A percentile compares a stretch with the other conserved stretches of the same genome.
Evolutionary conservation across 2,888 invertebrate genomes (phyloP).

Genomic region (Zootermopsis nevadensis): DNA sequence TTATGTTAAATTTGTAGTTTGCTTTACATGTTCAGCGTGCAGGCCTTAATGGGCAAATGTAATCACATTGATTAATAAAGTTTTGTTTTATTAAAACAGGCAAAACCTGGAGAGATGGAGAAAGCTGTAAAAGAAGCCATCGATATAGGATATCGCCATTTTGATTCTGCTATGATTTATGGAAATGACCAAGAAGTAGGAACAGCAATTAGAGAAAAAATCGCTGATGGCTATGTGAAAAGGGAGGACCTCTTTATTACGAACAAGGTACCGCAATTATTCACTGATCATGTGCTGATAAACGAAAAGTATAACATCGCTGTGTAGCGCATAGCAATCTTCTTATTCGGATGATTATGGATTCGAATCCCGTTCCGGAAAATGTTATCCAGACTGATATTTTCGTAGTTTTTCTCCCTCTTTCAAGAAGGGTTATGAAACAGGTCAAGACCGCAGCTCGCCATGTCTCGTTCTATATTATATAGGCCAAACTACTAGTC

Average conservation of each 20-base stretch:
- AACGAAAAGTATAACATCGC: too few species aligned
- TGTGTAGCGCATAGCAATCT: too few species aligned
- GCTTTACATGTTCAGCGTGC: background rate
- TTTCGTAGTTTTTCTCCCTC: too few species aligned
- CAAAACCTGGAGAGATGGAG: conserved; percentile 59
- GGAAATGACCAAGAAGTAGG: conserved; percentile 70
- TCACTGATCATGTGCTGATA: background rate
- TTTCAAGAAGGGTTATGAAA: too few species aligned
- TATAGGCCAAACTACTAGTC: too few species aligned
- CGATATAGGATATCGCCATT: conserved; percentile 72
- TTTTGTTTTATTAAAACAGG: conserved; percentile 46
- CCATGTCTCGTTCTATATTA: too few species aligned
- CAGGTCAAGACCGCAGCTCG: too few species aligned
- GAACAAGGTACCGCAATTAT: conserved; percentile 63
- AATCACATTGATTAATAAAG: background rate
- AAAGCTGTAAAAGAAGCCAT: conserved; percentile 68
- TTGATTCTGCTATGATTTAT: conserved; percentile 74
- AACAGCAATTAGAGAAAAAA: conserved; percentile 67
- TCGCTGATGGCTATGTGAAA: conserved; percentile 65
- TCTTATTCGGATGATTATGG: too few species aligned
- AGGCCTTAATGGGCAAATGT: background rate
- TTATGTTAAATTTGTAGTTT: too few species aligned
- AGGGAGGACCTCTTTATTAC: conserved; percentile 70
- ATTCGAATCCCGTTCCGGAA: too few species aligned
- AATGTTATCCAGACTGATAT: too few species aligned